Percentiles rank a stretch among this genome's conserved stretches.
These are phyloP conservation scores for Bimastos eiseni DNA, from an alignment of 2,888 invertebrate genomes.

Conservation along the genomic window DNA sequence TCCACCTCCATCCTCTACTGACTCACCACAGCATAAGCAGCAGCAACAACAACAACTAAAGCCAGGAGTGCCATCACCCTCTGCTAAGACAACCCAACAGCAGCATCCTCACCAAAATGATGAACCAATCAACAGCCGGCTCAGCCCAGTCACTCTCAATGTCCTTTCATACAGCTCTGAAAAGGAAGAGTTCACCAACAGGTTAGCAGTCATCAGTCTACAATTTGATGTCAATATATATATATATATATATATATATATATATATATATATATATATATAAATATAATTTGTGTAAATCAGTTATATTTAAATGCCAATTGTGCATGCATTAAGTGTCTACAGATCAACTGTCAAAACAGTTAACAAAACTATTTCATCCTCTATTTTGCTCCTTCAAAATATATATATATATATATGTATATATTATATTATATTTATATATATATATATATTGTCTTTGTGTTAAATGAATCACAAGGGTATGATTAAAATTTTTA, in stretches of 20 bases:
- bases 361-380: too few species aligned
- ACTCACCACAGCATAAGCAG: neutral
- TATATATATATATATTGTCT: too few species aligned
- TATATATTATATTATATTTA: too few species aligned
- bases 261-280: too few species aligned
- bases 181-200: slow-evolving; percentile 30
- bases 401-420: too few species aligned
- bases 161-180: slow-evolving; percentile 23
- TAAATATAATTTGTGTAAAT: too few species aligned
- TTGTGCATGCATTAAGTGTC: too few species aligned
- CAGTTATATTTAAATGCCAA: too few species aligned
- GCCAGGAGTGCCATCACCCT: neutral
- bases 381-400: too few species aligned
- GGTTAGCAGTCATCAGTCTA: neutral
- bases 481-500: neutral
- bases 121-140: slow-evolving; percentile 24
- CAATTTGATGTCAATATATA: neutral
- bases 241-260: neutral
- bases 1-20: neutral
- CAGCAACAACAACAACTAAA: slow-evolving; percentile 22
- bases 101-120: slow-evolving; percentile 24
- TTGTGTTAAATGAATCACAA: neutral
- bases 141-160: slow-evolving; percentile 25
- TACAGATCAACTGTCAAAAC: too few species aligned
- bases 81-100: neutral